Base-by-base conservation (phyloP, 2,113 vertebrate genomes). In the Anas platyrhynchos region DNA sequence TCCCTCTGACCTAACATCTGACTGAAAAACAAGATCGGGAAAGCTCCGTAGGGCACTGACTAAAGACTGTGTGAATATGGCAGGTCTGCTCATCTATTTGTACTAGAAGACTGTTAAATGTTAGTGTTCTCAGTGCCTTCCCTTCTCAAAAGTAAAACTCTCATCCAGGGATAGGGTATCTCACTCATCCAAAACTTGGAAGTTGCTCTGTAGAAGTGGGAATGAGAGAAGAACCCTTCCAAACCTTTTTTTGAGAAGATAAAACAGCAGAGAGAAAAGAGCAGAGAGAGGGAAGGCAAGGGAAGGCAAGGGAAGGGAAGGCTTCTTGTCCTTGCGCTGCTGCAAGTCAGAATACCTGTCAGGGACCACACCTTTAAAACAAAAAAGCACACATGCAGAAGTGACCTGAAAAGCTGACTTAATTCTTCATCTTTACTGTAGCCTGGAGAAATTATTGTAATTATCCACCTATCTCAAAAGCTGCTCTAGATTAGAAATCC, bases 1-100 rank as follows among this genome's bases (percentile, higher is more conserved):
- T 56, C 65, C 63, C 46, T 52, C 25, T 27, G n/a, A 62, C 31
- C n/a, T 34, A 6, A 67, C 1, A 9, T 23, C 34, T 38, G 27
- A 29, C 0, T 73, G 67, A 54, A 61, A 84, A 82, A 54, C 6
- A n/a, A 72, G 41, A 11, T 4, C 62, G n/a, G n/a, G n/a, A n/a
- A 80, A 75, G 72, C 41, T 74, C 50, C 61, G 43, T 21, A 38
- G 7, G 43, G 61, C 21, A 23, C 43, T 26, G 43, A 41, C 46
- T 74, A 22, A 74, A 69, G 72, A 54, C 21, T 0, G 0, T 3
- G 55, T 50, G 65, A 77, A 71, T 8, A 17, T 0, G 0, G 21
- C 0, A 14, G n/a, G 22, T 43, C n/a, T 32, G 74, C 76, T 54
- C 62, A 36, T 32, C 67, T 27, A 7, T 4, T n/a, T 61, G 38